Base-by-base conservation (phyloP, 2,797 vertebrate species). In the Xerus rutilus region DNA sequence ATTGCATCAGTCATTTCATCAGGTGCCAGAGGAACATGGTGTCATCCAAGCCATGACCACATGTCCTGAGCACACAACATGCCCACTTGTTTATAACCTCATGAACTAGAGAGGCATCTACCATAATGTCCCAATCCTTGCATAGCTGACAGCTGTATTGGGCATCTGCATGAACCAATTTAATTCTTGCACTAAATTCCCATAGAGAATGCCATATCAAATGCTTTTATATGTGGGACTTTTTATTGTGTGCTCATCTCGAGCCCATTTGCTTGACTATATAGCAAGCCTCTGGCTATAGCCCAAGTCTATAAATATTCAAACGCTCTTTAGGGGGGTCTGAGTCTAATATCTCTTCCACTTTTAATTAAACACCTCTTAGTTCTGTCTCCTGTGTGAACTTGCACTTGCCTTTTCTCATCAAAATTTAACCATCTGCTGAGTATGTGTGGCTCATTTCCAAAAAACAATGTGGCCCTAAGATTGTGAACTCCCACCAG, bases 341-440 rank as follows among this genome's bases (percentile, higher is more conserved):
- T 69, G 30, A 54, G 14, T 13, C 39, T 54, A 45, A 59, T 90
- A 92, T 32, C 3, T 83, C 15, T 74, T 91, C 32, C 30, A 39
- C 43, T 91, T 91, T 76, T 59, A 95, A 95, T 77, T 76, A 91
- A 86, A 81, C 8, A 32, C 10, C 7, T 82, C 73, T 91, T 39
- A 28, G 7, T 35, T 89, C 43, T 65, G 15, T 57, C 47, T 59
- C 70, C 64, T 76, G 25, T 32, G 30, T 59, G 59, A 49, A 91
- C 35, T 90, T 91, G n/a, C 8, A 23, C 30, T 76, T 86, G 28
- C 25, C 72, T 72, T n/a, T 73, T 69, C 79, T 64, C 35, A 35
- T 65, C 32, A 76, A 65, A 47, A 21, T 81, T 85, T 85, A 54
- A 74, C 73, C 21, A 57, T 74, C 17, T 74, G 43, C 13, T 49